Conservation (phyloP, 2,797 vertebrate genomes). For the Myripristis jacobus region DNA sequence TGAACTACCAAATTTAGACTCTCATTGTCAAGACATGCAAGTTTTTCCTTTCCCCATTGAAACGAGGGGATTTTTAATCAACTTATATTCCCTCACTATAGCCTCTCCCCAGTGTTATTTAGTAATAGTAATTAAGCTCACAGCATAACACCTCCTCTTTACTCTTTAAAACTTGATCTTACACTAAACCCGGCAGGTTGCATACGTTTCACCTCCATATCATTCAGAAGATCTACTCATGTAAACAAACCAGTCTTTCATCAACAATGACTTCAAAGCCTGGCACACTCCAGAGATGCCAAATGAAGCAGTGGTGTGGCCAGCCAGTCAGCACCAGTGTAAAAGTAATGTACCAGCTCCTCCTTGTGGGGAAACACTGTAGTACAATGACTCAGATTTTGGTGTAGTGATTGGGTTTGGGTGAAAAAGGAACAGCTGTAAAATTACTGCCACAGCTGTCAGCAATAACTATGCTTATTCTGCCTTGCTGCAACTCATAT, state of each 20-base stretch:
- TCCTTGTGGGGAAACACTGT: conserved; percentile 50
- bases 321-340: not conserved
- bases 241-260: not conserved
- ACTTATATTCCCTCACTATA: no score
- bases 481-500: no score
- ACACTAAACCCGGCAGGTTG: not conserved
- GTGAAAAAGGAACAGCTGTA: no score
- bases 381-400: conserved; percentile 17
- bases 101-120: no score
- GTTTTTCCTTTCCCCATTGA: no score
- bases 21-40: no score
- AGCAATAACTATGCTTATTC: not conserved
- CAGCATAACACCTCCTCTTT: not conserved
- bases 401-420: not conserved
- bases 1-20: no score
- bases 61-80: no score
- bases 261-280: not conserved
- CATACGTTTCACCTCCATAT: not conserved
- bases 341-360: conserved; percentile 39
- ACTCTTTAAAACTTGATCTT: not conserved
- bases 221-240: not conserved
- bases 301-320: no score
- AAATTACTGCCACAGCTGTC: not conserved
- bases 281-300: conserved; percentile 13
- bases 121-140: no score